These are phyloP conservation scores for Chesias legatella DNA, from an alignment of 2,888 invertebrate species.

Conservation along the genomic window DNA sequence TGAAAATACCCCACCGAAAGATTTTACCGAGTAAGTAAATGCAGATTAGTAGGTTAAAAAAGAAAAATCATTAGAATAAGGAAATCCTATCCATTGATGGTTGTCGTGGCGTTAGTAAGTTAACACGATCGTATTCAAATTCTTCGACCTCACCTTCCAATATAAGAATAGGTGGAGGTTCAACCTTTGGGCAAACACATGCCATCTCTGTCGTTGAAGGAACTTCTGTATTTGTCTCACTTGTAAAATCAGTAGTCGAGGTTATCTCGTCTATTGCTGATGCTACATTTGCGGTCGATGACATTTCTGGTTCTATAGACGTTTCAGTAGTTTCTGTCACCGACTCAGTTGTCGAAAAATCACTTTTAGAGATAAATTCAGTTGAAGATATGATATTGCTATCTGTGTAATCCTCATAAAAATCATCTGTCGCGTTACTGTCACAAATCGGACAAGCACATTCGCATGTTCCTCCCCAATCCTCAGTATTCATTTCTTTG, in stretches of 20 bases:
- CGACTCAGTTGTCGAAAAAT: constrained; percentile 21
- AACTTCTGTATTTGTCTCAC: constrained; percentile 40
- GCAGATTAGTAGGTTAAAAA: constrained; percentile 61
- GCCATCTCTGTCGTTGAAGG: constrained; percentile 45
- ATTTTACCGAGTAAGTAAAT: constrained; percentile 35
- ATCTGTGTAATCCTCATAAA: constrained; percentile 60
- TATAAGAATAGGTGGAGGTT: constrained; percentile 86
- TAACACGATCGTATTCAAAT: constrained; percentile 56
- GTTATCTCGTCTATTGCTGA: constrained; percentile 31
- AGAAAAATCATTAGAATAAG: constrained; percentile 32
- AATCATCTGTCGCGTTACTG: constrained; percentile 53
- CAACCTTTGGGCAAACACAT: constrained; percentile 69
- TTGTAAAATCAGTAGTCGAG: constrained; percentile 43
- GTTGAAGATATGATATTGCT: constrained; percentile 34
- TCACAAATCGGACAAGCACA: constrained; percentile 87
- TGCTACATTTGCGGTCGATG: constrained; percentile 26
- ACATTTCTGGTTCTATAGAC: constrained; percentile 20
- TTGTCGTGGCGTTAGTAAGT: constrained; percentile 68
- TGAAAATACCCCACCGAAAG: constrained; percentile 33
- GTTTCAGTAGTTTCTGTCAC: constrained; percentile 19
- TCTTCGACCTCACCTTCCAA: constrained; percentile 88
- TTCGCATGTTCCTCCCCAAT: constrained; percentile 85
- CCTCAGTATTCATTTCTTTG: constrained; percentile 42
- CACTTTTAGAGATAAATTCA: constrained; percentile 16
- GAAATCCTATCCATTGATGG: constrained; percentile 49